Percentiles rank a stretch among this genome's conserved stretches.
These are phyloP conservation scores for Lophius piscatorius DNA, from an alignment of 2,113 vertebrate genomes.

Conservation along the genomic window DNA sequence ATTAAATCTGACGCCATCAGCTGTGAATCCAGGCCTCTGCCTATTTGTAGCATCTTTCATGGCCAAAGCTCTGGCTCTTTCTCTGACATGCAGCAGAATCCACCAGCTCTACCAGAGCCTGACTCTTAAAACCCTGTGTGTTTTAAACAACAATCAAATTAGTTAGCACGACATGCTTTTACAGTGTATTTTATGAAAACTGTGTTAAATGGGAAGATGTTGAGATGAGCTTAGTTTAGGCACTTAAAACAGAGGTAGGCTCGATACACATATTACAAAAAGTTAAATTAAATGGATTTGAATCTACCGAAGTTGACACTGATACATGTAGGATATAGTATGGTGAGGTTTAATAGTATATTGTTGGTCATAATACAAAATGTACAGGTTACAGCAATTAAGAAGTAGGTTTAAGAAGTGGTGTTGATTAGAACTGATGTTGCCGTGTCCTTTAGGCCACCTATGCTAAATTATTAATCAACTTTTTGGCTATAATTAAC, in stretches of 20 bases:
- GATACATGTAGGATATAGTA: slow-evolving; percentile 18
- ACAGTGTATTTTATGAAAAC: slow-evolving; percentile 7
- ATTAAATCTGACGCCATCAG: slow-evolving; percentile 68
- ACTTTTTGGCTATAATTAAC: slow-evolving; percentile 72
- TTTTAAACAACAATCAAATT: slow-evolving; percentile 1
- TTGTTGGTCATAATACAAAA: slow-evolving; percentile 15
- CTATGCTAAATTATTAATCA: slow-evolving; percentile 77
- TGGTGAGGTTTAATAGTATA: slow-evolving; percentile 4
- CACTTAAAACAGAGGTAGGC: slow-evolving; percentile 80
- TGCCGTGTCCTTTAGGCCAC: slow-evolving; percentile 61
- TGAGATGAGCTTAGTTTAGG: slow-evolving; percentile 53
- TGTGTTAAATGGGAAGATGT: slow-evolving; percentile 17
- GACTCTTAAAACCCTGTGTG: slow-evolving; percentile 8
- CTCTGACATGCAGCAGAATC: too few species aligned
- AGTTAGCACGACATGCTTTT: neutral
- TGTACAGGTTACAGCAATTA: slow-evolving; percentile 15
- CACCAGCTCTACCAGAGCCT: too few species aligned
- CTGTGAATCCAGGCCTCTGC: slow-evolving; percentile 62
- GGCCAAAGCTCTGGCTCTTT: slow-evolving; percentile 50
- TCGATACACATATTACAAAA: slow-evolving; percentile 52
- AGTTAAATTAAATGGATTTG: slow-evolving; percentile 29
- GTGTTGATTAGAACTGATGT: slow-evolving; percentile 53
- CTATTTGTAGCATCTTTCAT: slow-evolving; percentile 56
- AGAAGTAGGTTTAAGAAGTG: slow-evolving; percentile 20
- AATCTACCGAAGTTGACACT: slow-evolving; percentile 18